These are phyloP conservation scores for Watersipora subatra DNA, from an alignment of 1,140 invertebrate species.

Conservation along the genomic window DNA sequence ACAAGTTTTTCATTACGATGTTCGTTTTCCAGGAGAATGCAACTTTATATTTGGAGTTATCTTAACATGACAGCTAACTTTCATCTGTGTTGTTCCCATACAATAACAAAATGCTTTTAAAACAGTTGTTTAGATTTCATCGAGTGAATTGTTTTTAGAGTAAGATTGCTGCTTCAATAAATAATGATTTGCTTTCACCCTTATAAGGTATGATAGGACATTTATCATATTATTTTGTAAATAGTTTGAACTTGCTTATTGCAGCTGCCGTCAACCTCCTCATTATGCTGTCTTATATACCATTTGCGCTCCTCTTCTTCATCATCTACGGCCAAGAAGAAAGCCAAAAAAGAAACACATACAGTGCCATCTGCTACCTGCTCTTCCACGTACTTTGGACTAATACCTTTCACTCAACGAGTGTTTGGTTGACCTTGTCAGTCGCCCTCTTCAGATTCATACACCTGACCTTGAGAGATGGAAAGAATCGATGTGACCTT, in stretches of 20 bases:
- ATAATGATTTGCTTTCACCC: no score
- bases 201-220: no score
- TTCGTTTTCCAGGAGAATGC: no score
- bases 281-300: slow-evolving; percentile 73
- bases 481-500: slow-evolving; percentile 57
- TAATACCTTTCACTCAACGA: slow-evolving; percentile 75
- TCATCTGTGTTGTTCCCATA: no score
- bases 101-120: background rate
- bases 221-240: background rate
- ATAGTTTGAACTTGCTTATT: background rate
- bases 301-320: slow-evolving; percentile 56
- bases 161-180: no score
- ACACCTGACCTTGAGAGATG: slow-evolving; percentile 62
- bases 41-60: no score
- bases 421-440: slow-evolving; percentile 80
- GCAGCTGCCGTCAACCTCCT: slow-evolving; percentile 68
- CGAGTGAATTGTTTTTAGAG: background rate
- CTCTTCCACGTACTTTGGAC: slow-evolving; percentile 49
- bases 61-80: no score
- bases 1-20: no score
- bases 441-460: slow-evolving; percentile 85
- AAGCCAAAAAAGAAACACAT: slow-evolving; percentile 10
- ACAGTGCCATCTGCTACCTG: slow-evolving; percentile 18
- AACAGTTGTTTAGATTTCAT: background rate
- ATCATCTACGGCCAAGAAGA: slow-evolving; percentile 18